phyloP scores from a whole-genome alignment of 2,797 vertebrate genomes.

The Brachyalestes nurse region DNA sequence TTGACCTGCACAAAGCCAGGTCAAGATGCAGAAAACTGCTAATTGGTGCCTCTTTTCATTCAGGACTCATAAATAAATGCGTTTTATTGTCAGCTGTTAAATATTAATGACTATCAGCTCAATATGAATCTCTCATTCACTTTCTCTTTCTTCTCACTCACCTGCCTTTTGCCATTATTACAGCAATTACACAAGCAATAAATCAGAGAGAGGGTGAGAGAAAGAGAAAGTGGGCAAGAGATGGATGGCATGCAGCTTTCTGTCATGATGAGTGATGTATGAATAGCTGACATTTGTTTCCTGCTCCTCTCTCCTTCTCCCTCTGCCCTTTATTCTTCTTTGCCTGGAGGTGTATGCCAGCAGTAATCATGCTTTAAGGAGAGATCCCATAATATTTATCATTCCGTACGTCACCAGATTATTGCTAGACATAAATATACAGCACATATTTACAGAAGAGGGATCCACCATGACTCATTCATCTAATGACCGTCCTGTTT shows the following conservation, averaged over 20 bases:
- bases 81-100: conserved; percentile 4
- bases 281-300: neutral
- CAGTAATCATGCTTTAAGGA: neutral
- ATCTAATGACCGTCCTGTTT: neutral
- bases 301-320: neutral
- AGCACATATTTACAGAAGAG: neutral
- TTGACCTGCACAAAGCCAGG: neutral
- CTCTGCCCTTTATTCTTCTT: neutral
- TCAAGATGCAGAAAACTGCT: neutral
- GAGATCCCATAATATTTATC: neutral
- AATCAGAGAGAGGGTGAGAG: conserved; percentile 11
- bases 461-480: neutral
- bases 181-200: conserved; percentile 12
- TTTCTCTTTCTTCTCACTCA: neutral
- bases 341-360: neutral
- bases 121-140: neutral
- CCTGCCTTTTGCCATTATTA: conserved; percentile 4
- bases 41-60: neutral
- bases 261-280: conserved; percentile 5
- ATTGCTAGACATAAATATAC: neutral
- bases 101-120: conserved; percentile 2
- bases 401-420: neutral
- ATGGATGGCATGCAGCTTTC: neutral
- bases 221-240: neutral
- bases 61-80: conserved; percentile 2